phyloP scores from a whole-genome alignment of 2,888 invertebrate genomes.

The Tromatobia lineatoria region DNA sequence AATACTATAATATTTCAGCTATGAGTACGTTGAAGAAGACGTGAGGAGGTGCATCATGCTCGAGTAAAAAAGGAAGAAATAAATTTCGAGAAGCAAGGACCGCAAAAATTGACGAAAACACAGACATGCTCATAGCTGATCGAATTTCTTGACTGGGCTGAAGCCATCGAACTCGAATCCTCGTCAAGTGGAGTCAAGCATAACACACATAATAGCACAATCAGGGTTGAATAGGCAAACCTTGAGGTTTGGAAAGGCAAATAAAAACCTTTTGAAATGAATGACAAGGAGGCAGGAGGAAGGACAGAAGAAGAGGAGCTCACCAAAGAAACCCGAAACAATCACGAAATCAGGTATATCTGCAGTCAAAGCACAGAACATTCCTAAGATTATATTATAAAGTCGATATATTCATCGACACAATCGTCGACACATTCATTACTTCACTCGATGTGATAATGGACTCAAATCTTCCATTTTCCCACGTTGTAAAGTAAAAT shows the following conservation, averaged over 20 bases:
- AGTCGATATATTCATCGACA: too few relatives aligned
- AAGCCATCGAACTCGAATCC: constrained; percentile 18
- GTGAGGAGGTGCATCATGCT: neutral
- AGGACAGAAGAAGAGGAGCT: neutral
- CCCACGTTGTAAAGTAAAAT: too few relatives aligned
- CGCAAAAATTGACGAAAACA: neutral
- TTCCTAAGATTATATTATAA: too few relatives aligned
- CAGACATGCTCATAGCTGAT: neutral
- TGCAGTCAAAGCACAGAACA: neutral
- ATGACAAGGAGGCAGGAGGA: neutral
- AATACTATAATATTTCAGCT: neutral
- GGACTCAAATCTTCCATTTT: too few relatives aligned
- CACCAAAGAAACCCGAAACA: constrained; percentile 1
- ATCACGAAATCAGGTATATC: constrained; percentile 43
- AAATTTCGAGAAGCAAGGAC: neutral
- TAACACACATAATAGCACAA: constrained; percentile 9
- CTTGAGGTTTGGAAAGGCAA: neutral
- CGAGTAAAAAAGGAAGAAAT: neutral
- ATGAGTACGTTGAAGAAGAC: neutral
- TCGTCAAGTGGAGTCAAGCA: constrained; percentile 3
- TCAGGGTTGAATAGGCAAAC: neutral
- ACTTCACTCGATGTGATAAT: too few relatives aligned
- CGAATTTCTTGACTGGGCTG: neutral
- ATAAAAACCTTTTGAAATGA: neutral
- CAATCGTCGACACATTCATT: too few relatives aligned